A percentile compares a stretch with the other conserved stretches of the same genome.
phyloP scores from a whole-genome alignment of 2,113 vertebrate genomes.

The Balaenoptera acutorostrata region DNA sequence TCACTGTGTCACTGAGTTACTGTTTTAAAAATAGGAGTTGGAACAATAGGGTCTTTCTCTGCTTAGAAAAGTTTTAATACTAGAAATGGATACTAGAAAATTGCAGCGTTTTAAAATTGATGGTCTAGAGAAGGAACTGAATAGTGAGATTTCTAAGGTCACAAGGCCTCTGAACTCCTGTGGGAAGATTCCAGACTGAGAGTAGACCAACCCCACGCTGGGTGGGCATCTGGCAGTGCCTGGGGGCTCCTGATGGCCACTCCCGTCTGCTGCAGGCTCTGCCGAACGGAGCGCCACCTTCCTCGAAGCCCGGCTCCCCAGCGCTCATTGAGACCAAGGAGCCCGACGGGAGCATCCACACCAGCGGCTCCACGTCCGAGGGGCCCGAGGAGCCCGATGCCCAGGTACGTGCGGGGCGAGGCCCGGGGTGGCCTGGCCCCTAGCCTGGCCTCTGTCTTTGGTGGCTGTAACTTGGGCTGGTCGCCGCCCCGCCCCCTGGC shows the following conservation, averaged over 20 bases:
- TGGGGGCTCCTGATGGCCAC: background rate
- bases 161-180: background rate
- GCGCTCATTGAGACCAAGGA: conserved; percentile 87
- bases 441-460: background rate
- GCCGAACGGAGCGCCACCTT: conserved; percentile 64
- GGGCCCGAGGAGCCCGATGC: conserved; percentile 81
- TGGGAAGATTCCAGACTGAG: background rate
- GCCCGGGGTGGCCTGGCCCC: background rate
- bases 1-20: background rate
- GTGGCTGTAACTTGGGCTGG: background rate
- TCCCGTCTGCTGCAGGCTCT: background rate
- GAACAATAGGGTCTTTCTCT: background rate
- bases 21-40: background rate
- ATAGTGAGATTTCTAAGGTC: background rate
- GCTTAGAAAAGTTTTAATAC: background rate
- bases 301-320: conserved; percentile 89
- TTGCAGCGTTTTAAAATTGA: background rate
- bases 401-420: conserved; percentile 75
- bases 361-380: conserved; percentile 75
- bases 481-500: background rate
- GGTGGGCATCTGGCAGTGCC: background rate
- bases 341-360: conserved; percentile 81
- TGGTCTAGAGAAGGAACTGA: background rate
- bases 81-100: background rate
- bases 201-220: rapidly evolving